Base-by-base conservation (phyloP, 1,140 invertebrate species). In the Branchinecta lindahli region DNA sequence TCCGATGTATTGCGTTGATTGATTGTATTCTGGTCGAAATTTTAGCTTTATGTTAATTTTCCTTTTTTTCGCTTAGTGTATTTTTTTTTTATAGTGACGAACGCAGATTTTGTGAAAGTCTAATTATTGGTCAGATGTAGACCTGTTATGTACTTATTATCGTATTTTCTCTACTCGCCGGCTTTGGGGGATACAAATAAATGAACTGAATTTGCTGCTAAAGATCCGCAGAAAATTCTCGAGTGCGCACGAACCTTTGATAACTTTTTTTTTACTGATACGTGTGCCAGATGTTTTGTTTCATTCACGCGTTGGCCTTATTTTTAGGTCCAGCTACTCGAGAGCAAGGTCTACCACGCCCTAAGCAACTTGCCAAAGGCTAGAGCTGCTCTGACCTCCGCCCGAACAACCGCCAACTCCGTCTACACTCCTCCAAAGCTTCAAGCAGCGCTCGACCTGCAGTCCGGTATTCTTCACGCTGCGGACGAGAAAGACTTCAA, bases 401-500 rank as follows among this genome's bases (percentile, higher is more conserved):
- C 96, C 7, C 85, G 97, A 75, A 99, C 97, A 8, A 99, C 96
- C 71, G 97, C 97, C 15, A 99, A 99, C 83, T 92, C 94, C 9
- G 98, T 99, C 74, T 99, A 99, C 80, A 97, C 95, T 81, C 94
- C 96, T 72, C 97, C 96, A 0, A 96, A 95, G 82, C 88, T 98
- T 81, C 96, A 98, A 81, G 94, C 94, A 15, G 88, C 94, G 18
- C 82, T 99, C 15, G 97, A 99, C 82, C 82, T 98, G 66, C 96
- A 99, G 79, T 98, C 96, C 46, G 96, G 85, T 80, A 97, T 99
- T 74, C 80, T 99, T 20, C 97, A 99, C 83, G 96, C 97, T 52
- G 96, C 96, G 45, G 97, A 99, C 80, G 97, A 99, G 79, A 87
- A 91, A 77, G 97, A 99, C 78, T 99, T 99, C 79, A 99, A 99